Evolutionary conservation across 2,113 vertebrate species (phyloP).

Genomic region (Rhea pennata): DNA sequence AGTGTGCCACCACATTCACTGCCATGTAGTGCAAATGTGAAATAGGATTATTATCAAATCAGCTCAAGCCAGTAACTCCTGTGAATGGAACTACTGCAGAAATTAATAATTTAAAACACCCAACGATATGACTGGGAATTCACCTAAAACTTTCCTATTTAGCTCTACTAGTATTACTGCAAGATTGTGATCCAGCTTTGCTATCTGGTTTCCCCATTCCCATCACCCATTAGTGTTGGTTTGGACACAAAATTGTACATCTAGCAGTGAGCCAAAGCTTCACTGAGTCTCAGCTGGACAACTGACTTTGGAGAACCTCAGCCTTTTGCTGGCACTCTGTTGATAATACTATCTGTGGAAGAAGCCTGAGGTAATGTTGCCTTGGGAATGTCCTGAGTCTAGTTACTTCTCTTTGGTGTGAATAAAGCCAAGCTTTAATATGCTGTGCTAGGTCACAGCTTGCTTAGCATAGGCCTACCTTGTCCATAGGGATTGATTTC

Average conservation of each 20-base stretch:
- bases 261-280: neutral
- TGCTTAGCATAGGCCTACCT: neutral
- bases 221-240: accelerated
- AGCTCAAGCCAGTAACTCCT: neutral
- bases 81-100: neutral
- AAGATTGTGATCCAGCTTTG: neutral
- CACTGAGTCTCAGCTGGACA: neutral
- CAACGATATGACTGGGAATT: neutral
- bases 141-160: neutral
- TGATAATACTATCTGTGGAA: neutral
- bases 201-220: neutral
- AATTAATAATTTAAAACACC: neutral
- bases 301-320: neutral
- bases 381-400: neutral
- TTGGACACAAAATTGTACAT: neutral
- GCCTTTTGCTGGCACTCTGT: neutral
- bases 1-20: neutral
- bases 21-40: neutral
- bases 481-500: neutral
- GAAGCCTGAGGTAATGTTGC: neutral
- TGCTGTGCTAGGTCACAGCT: neutral
- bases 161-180: neutral
- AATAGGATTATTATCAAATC: neutral
- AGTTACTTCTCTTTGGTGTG: neutral
- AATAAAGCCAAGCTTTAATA: neutral